Conservation (phyloP, 1,140 invertebrate species). For the Penaeus japonicus region DNA sequence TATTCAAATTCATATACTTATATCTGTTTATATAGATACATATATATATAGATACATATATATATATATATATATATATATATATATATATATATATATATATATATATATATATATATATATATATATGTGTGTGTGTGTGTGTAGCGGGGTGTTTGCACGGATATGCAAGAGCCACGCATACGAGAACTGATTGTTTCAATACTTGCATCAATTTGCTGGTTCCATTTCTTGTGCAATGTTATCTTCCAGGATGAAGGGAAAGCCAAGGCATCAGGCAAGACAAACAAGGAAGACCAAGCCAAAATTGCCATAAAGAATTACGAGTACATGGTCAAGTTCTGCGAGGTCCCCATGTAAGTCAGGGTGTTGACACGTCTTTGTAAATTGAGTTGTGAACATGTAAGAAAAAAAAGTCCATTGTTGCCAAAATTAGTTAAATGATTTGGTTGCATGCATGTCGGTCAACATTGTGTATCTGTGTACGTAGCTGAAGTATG, state of each 20-base stretch:
- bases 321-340: constrained; percentile 80
- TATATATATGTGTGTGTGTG: too few species aligned
- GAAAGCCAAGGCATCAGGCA: constrained; percentile 53
- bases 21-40: too few species aligned
- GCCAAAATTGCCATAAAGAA: constrained; percentile 73
- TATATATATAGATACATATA: too few species aligned
- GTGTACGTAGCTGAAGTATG: too few species aligned
- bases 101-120: background rate
- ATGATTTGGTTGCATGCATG: too few species aligned
- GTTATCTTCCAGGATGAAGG: constrained; percentile 29
- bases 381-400: too few species aligned
- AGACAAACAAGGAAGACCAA: constrained; percentile 68
- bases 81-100: background rate
- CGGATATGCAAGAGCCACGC: constrained; percentile 68
- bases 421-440: too few species aligned
- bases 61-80: background rate
- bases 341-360: constrained; percentile 76
- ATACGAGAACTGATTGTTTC: constrained; percentile 65
- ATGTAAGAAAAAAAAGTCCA: too few species aligned
- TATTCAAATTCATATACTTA: background rate
- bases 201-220: background rate
- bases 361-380: constrained; percentile 49
- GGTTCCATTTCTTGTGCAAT: background rate
- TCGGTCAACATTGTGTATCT: too few species aligned
- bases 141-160: too few species aligned